These are phyloP conservation scores for Micropoecilia bifurca DNA, from an alignment of 2,797 vertebrate genomes.

Conservation along the genomic window DNA sequence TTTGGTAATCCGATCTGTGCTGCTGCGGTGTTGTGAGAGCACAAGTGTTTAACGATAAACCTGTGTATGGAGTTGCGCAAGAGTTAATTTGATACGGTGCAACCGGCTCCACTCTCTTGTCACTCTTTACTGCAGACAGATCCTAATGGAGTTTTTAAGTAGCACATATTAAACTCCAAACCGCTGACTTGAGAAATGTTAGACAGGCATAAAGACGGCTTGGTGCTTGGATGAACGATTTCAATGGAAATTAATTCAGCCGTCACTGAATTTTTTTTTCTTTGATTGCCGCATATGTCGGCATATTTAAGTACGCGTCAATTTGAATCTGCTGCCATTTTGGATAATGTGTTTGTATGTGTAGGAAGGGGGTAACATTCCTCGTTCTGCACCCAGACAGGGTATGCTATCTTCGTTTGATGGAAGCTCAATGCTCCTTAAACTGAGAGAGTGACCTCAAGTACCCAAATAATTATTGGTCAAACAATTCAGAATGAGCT, in stretches of 20 bases:
- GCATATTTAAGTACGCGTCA: background rate
- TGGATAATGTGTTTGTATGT: background rate
- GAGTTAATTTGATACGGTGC: background rate
- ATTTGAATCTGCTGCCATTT: background rate
- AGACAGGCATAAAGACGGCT: background rate
- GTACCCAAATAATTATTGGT: background rate
- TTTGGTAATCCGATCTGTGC: slow-evolving; percentile 13
- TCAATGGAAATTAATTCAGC: background rate
- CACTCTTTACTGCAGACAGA: background rate
- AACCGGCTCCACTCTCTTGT: background rate
- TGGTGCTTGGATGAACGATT: background rate
- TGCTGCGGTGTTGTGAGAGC: slow-evolving; percentile 14
- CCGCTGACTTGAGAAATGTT: background rate
- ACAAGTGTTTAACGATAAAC: slow-evolving; percentile 13
- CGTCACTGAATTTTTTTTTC: too few relatives aligned
- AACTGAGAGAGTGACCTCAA: background rate
- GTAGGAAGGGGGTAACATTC: background rate
- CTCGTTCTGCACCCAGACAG: background rate
- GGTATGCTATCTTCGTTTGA: background rate
- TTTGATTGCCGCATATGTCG: background rate
- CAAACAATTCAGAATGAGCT: background rate
- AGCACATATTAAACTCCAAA: background rate
- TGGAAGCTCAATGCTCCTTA: background rate
- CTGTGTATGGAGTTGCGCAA: background rate
- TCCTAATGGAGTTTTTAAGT: background rate